Base-by-base conservation (phyloP, 2,888 invertebrate genomes). In the Andricus curvator region DNA sequence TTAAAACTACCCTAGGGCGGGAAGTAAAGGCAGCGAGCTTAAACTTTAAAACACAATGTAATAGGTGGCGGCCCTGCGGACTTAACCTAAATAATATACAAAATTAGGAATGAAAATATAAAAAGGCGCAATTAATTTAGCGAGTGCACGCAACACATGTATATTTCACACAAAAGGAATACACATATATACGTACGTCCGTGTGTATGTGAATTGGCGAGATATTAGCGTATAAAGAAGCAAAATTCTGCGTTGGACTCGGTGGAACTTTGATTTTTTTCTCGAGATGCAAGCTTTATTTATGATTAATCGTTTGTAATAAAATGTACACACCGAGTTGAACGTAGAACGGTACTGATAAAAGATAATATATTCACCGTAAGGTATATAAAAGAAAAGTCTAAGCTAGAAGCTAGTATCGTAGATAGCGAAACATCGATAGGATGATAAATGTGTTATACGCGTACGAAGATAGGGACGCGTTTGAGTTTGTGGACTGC, bases 391-490 rank as follows among this genome's bases (percentile, higher is more conserved):
- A 84, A 86, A 85, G 86, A 82, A 87, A 82, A 87, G 84, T 90
- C 86, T 88, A 87, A 88, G 87, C 78, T 89, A 89, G 85, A 88
- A 81, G 85, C 83, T 90, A 90, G 89, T 83, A 85, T 79, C 82
- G 80, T 85, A 85, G 82, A 74, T 82, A 83, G 82, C 83, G 68
- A 82, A 80, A 86, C 86, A 89, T 83, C 37, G 81, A 84, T 86
- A 82, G 79, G 80, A 83, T 77, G 83, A 86, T 85, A 84, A 87
- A 88, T 88, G 87, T 89, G 89, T 88, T 88, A 86, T 88, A 88
- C 85, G 87, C 84, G 80, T 87, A 78, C 25, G 25, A 33, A 76
- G 33, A 80, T 65, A 60, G 79, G 80, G 68, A 70, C 41, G 62
- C 74, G 44, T 60, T 74, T 74, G 13, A 74, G 74, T 74, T 74